These are phyloP conservation scores for Cepphus grylle DNA, from an alignment of 2,113 vertebrate species.

Conservation along the genomic window DNA sequence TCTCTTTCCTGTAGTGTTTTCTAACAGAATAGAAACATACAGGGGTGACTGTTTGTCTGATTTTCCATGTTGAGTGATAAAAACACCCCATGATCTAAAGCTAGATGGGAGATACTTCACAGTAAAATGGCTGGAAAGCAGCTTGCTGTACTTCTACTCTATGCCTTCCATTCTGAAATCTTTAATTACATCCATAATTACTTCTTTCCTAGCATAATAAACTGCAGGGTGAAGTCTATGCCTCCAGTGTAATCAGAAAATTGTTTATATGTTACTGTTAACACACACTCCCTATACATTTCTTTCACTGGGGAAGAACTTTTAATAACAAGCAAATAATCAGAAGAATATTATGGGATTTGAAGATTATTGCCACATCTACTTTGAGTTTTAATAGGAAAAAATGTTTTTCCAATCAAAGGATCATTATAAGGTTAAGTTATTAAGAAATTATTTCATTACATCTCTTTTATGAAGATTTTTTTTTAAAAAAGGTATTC, in stretches of 20 bases:
- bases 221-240: not conserved
- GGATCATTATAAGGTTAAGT: not conserved
- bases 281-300: not conserved
- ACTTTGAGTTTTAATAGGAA: not conserved
- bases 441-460: not conserved
- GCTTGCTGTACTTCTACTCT: not conserved
- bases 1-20: not conserved
- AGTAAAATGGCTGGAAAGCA: slow-evolving; percentile 28
- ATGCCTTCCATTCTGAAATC: not conserved
- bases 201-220: slow-evolving; percentile 27
- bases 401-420: not conserved
- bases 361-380: not conserved
- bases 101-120: not conserved
- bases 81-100: not conserved
- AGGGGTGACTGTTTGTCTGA: not conserved
- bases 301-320: not conserved
- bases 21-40: not conserved
- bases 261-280: slow-evolving; percentile 34
- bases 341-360: not conserved
- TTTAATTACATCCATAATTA: slow-evolving; percentile 57
- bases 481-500: not conserved
- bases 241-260: slow-evolving; percentile 17
- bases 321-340: not conserved
- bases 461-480: not conserved
- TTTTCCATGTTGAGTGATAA: not conserved